Evolutionary conservation across 2,888 invertebrate species (phyloP).

Genomic region (Andrena trimmerana): DNA sequence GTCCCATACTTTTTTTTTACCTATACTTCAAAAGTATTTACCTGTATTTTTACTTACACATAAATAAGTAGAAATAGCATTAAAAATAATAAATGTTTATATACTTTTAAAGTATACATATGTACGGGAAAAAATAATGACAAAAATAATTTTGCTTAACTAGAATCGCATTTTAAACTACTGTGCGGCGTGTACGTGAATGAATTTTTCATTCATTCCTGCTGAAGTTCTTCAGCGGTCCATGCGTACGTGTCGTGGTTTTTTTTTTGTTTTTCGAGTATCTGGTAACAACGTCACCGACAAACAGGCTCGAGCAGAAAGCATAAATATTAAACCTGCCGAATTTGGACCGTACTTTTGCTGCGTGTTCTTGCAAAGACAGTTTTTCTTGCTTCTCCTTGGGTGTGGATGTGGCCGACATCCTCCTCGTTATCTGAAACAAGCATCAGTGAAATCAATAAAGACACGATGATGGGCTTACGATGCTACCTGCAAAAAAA

Average conservation of each 20-base stretch:
- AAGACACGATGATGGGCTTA: slow-evolving; percentile 16
- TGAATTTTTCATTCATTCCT: slow-evolving; percentile 3
- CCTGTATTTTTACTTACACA: no score
- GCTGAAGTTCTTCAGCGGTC: background rate
- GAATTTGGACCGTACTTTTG: slow-evolving; percentile 37
- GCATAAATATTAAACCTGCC: slow-evolving; percentile 54
- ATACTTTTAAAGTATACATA: no score
- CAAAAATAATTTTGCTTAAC: background rate
- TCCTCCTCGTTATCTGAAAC: slow-evolving; percentile 35
- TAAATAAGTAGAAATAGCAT: no score
- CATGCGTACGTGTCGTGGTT: background rate
- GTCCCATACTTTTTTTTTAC: no score
- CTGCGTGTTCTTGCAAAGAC: slow-evolving; percentile 5
- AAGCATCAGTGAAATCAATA: slow-evolving; percentile 17
- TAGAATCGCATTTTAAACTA: background rate
- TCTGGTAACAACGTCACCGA: slow-evolving; percentile 48
- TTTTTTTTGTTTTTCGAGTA: slow-evolving; percentile 15
- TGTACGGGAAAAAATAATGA: no score
- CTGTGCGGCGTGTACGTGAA: background rate
- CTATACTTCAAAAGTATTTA: no score
- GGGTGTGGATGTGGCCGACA: slow-evolving; percentile 12
- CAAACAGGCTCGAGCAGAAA: slow-evolving; percentile 33
- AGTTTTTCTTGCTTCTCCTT: slow-evolving; percentile 24
- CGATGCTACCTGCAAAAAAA: background rate
- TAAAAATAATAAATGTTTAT: no score